Evolutionary conservation across 2,113 vertebrate genomes (phyloP).

Genomic region (Cavia aperea): DNA sequence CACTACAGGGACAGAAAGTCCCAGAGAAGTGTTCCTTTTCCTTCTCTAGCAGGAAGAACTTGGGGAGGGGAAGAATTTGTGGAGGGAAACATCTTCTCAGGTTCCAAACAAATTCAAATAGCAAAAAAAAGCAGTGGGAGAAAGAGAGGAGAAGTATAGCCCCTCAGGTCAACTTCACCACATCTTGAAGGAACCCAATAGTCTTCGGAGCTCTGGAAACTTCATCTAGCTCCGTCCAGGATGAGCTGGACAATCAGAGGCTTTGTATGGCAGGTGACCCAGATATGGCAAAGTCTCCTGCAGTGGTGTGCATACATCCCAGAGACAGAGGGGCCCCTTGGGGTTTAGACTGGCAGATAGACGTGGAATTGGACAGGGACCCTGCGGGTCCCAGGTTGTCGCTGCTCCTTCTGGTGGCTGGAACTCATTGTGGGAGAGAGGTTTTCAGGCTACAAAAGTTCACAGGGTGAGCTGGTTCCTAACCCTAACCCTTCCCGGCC

Average conservation of each 20-base stretch:
- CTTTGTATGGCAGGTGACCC: neutral
- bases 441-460: conserved; percentile 17
- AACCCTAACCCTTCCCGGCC: neutral
- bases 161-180: neutral
- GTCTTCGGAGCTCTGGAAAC: neutral
- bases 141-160: neutral
- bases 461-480: neutral
- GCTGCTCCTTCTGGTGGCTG: neutral
- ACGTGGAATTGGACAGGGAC: neutral
- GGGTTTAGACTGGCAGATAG: neutral
- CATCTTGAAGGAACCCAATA: neutral
- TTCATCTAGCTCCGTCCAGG: neutral
- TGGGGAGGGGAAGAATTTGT: neutral
- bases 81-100: neutral
- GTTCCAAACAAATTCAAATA: neutral
- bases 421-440: neutral
- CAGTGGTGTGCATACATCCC: neutral
- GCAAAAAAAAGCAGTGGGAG: neutral
- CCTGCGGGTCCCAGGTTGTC: neutral
- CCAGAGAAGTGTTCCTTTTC: neutral
- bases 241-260: neutral
- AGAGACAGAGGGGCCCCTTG: neutral
- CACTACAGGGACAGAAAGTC: neutral
- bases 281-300: neutral
- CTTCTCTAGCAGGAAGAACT: neutral